A percentile compares a stretch with the other conserved stretches of the same genome.
These are phyloP conservation scores for Oxygymnocypris stewartii DNA, from an alignment of 2,113 vertebrate species.

Conservation along the genomic window DNA sequence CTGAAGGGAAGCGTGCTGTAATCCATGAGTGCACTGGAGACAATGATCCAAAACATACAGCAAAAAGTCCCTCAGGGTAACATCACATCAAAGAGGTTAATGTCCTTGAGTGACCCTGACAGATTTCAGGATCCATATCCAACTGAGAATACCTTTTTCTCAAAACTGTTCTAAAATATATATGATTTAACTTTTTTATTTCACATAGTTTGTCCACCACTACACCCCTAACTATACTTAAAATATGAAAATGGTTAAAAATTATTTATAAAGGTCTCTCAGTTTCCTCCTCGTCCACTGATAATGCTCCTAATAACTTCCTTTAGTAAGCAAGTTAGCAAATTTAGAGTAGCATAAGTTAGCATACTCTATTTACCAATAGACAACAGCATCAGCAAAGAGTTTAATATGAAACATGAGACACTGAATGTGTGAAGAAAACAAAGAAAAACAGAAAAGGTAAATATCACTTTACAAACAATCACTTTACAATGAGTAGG, in stretches of 20 bases:
- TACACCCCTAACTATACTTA: too few relatives aligned
- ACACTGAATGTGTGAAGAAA: background rate
- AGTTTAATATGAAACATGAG: background rate
- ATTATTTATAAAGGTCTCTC: background rate
- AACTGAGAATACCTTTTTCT: background rate
- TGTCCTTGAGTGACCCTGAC: background rate
- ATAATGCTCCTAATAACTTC: too few relatives aligned
- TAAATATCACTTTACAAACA: too few relatives aligned
- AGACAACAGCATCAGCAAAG: background rate
- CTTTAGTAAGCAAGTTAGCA: background rate
- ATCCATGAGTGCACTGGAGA: background rate
- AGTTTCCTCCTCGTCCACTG: too few relatives aligned
- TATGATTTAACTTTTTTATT: background rate
- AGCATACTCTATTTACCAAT: background rate
- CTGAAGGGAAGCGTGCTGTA: background rate
- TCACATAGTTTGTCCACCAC: background rate
- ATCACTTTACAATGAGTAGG: too few relatives aligned
- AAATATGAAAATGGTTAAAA: background rate
- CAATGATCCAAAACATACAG: slow-evolving; percentile 14
- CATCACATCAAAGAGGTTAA: slow-evolving; percentile 6
- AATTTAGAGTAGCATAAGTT: background rate
- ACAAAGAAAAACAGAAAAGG: background rate
- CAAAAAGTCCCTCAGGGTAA: background rate
- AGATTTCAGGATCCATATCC: background rate
- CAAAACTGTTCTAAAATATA: background rate